Evolutionary conservation across 2,797 vertebrate genomes (phyloP).

Genomic region (Orestias chungarensis): DNA sequence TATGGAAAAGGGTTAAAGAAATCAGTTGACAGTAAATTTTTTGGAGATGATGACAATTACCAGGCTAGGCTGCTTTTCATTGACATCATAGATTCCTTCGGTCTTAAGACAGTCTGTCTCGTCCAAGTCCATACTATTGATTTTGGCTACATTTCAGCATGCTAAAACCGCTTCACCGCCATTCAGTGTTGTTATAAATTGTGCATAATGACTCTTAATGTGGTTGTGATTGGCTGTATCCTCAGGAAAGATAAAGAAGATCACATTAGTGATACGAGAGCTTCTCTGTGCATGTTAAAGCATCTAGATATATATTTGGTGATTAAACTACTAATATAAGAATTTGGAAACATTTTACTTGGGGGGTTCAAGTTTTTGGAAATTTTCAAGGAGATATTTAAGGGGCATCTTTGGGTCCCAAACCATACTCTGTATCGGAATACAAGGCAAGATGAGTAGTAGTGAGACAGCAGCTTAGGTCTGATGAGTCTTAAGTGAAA

Average conservation of each 20-base stretch:
- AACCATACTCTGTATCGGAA: background rate
- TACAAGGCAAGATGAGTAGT: background rate
- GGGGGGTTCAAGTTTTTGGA: background rate
- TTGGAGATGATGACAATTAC: background rate
- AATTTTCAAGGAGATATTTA: background rate
- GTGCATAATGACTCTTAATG: background rate
- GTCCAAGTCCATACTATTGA: no score
- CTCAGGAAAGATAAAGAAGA: no score
- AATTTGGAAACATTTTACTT: background rate
- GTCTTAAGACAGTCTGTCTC: no score
- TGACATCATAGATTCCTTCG: no score
- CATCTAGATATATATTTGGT: background rate
- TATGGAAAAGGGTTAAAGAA: background rate
- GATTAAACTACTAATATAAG: background rate
- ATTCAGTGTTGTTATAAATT: background rate
- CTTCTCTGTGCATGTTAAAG: no score
- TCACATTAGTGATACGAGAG: no score
- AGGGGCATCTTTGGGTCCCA: background rate
- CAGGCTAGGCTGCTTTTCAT: background rate
- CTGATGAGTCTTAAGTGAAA: slow-evolving; percentile 35
- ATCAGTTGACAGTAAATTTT: slow-evolving; percentile 5
- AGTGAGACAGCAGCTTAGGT: slow-evolving; percentile 11
- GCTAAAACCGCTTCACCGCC: no score
- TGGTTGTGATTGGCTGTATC: no score
- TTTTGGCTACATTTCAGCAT: no score